Evolutionary conservation across 2,888 invertebrate species (phyloP), one percentile per base, ranked within the genome.

Genomic region (Helobdella robusta): DNA sequence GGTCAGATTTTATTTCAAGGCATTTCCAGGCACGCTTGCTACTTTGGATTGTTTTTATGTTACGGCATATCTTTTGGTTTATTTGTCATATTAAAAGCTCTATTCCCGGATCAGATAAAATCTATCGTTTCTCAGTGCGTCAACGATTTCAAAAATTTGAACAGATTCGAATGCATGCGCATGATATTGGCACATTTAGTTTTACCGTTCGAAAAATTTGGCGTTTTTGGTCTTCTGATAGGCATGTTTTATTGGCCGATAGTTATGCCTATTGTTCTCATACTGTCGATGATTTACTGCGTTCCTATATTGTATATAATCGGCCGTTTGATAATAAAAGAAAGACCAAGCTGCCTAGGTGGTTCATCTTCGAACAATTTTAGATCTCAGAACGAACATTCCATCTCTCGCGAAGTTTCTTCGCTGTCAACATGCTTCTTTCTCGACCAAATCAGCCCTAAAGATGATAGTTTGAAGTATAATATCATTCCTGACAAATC

Each of bases 131-230:
- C 66, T 28, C 67, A 60, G 8, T 62, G 67, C 50, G 44, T 71
- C 4, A 64, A 62, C 6, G 71, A 71, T 54, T 56, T 71, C 68
- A 62, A 66, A 2, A 58, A 65, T 28, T 34, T 69, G 28, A 60
- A 61, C 28, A 25, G 64, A n/a, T 34, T 68, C 2, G 71, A 70
- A 36, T 69, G 68, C 58, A 36, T 68, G 34, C 50, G 69, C 23
- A 61, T 71, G 63, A 35, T 69, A 15, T 44, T 68, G 2, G 65
- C 71, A 23, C 71, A 71, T 50, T 40, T 70, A 11, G 23, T 71
- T 15, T 59, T 71, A n/a, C 71, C 71, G 5, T 64, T 71, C 54
- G 70, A 71, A 63, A 70, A 71, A 61, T 71, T 71, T 62, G 71
- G 71, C 25, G 18, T 71, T 18, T 67, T 66, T 25, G 71, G 71